Conservation (phyloP, 2,888 invertebrate genomes). For the Epirrhoe tristata region DNA sequence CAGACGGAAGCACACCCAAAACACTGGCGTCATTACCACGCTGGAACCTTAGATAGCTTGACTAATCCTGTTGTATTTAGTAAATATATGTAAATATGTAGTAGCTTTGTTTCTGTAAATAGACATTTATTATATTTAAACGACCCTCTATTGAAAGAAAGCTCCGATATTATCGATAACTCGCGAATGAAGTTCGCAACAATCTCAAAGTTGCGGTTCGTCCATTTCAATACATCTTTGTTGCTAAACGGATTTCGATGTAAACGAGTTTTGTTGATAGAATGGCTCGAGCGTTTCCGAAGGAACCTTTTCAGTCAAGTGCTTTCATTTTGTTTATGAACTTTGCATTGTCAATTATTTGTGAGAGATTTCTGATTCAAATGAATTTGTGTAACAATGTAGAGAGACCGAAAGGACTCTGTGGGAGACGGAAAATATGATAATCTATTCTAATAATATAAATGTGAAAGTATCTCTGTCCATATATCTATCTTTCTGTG, state of each 20-base stretch:
- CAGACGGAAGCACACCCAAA: too few species aligned
- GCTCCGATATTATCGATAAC: slow-evolving; percentile 16
- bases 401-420: background rate
- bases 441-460: too few species aligned
- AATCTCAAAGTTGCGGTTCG: slow-evolving; percentile 18
- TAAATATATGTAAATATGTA: too few species aligned
- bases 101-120: too few species aligned
- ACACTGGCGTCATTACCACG: too few species aligned
- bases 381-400: background rate
- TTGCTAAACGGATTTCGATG: slow-evolving; percentile 22
- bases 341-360: slow-evolving; percentile 9
- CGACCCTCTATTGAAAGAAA: slow-evolving; percentile 11
- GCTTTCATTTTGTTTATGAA: slow-evolving; percentile 15
- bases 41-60: too few species aligned
- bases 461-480: too few species aligned
- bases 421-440: too few species aligned
- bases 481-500: too few species aligned
- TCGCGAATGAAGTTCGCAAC: slow-evolving; percentile 4
- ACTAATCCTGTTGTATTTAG: too few species aligned
- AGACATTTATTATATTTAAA: too few species aligned
- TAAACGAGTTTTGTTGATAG: slow-evolving; percentile 18
- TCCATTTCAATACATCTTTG: slow-evolving; percentile 24
- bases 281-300: background rate
- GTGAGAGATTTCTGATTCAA: background rate
- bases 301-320: slow-evolving; percentile 7